A percentile compares a stretch with the other conserved stretches of the same genome.
Conservation (phyloP, 2,113 vertebrate genomes). For the Cololabis saira region DNA sequence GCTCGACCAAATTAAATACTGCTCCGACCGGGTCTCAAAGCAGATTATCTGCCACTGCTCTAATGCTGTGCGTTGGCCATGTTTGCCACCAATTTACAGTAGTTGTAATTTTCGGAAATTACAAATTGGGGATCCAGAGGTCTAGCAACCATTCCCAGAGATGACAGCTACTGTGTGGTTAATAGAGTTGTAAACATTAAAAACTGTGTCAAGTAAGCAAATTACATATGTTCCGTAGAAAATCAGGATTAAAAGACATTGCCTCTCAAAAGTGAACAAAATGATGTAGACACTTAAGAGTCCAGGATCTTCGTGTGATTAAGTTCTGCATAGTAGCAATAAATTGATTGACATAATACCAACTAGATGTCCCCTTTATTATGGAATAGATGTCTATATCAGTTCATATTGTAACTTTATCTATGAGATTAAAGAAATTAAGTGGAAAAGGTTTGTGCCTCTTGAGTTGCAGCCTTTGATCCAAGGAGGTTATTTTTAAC, state of each 20-base stretch:
- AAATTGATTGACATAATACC: too few species aligned
- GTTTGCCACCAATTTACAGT: background rate
- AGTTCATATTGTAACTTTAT: background rate
- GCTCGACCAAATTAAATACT: background rate
- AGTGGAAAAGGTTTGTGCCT: background rate
- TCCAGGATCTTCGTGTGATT: slow-evolving; percentile 11
- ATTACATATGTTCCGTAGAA: background rate
- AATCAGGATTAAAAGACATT: background rate
- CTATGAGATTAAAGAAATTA: background rate
- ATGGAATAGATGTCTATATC: too few species aligned
- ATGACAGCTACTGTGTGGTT: slow-evolving; percentile 3
- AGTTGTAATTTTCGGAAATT: slow-evolving; percentile 13
- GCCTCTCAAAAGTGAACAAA: background rate
- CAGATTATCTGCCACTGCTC: background rate
- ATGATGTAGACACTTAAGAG: slow-evolving; percentile 4
- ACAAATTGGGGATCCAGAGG: background rate
- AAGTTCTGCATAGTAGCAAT: too few species aligned
- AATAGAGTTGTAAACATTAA: background rate
- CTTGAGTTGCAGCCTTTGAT: slow-evolving; percentile 5
- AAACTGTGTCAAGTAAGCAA: background rate
- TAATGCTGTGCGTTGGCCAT: slow-evolving; percentile 11
- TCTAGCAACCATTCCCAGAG: background rate
- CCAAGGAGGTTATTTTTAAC: slow-evolving; percentile 10
- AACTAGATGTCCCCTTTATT: too few species aligned
- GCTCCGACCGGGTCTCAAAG: background rate